phyloP scores from a whole-genome alignment of 2,113 vertebrate genomes.

The Tichodroma muraria region DNA sequence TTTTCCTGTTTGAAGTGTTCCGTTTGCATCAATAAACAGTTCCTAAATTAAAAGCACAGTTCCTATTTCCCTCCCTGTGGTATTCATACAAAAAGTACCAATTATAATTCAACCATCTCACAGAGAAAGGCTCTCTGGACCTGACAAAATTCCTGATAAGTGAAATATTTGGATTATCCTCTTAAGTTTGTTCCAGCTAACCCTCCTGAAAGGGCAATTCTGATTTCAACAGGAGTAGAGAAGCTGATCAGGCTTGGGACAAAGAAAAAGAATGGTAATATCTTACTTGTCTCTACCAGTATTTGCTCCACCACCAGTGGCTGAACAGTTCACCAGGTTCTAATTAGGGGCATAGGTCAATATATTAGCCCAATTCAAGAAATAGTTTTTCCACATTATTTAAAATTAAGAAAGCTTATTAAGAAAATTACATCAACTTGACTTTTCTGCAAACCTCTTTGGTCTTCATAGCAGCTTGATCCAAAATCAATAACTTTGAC shows the following conservation, averaged over 20 bases:
- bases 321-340: background rate
- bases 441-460: conserved; percentile 80
- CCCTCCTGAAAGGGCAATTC: background rate
- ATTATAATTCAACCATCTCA: background rate
- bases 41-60: background rate
- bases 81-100: background rate
- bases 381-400: background rate
- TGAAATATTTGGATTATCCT: background rate
- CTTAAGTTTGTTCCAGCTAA: background rate
- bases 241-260: background rate
- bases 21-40: background rate
- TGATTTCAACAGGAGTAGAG: background rate
- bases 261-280: background rate
- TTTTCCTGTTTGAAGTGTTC: background rate
- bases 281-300: background rate
- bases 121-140: background rate
- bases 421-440: conserved; percentile 62
- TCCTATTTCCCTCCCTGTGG: background rate
- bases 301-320: background rate
- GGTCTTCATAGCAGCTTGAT: conserved; percentile 92
- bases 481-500: conserved; percentile 97
- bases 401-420: conserved; percentile 33
- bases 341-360: background rate
- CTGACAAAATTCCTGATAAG: background rate
- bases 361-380: background rate